Evolutionary conservation across 2,888 invertebrate genomes (phyloP).

Genomic region (Nemotelus nigrinus): DNA sequence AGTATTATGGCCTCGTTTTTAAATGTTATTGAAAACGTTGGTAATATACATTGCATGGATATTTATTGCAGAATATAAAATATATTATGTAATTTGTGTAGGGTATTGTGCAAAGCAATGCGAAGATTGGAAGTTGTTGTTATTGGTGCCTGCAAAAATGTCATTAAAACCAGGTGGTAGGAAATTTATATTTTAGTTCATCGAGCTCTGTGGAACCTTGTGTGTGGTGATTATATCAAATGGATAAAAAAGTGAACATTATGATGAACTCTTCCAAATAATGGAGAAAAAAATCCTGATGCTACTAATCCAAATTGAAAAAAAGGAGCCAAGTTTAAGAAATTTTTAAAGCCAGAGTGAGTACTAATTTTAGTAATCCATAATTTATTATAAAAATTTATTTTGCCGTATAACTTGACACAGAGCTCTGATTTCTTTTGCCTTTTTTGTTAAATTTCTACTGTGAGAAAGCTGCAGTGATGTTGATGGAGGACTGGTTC

Average conservation of each 20-base stretch:
- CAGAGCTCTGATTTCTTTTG: not conserved
- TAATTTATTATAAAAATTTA: not conserved
- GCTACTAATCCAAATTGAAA: not conserved
- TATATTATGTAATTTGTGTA: not conserved
- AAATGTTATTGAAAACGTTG: not conserved
- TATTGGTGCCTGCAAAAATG: not conserved
- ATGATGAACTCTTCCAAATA: not conserved
- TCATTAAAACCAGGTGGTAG: not conserved
- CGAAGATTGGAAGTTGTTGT: not conserved
- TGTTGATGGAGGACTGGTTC: slow-evolving; percentile 1
- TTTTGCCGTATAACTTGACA: not conserved
- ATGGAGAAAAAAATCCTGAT: not conserved
- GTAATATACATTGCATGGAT: not conserved
- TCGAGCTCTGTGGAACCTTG: not conserved
- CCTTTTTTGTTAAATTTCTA: not conserved
- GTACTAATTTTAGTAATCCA: not conserved
- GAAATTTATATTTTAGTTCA: not conserved
- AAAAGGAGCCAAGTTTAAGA: not conserved
- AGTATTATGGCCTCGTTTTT: not conserved
- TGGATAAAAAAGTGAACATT: too few relatives aligned
- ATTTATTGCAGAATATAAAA: not conserved
- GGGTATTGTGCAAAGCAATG: not conserved
- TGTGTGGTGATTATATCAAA: not conserved
- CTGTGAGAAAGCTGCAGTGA: not conserved
- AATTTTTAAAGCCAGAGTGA: not conserved